Conservation (phyloP, 23 tunicate genomes). For the Halocynthia roretzi region DNA sequence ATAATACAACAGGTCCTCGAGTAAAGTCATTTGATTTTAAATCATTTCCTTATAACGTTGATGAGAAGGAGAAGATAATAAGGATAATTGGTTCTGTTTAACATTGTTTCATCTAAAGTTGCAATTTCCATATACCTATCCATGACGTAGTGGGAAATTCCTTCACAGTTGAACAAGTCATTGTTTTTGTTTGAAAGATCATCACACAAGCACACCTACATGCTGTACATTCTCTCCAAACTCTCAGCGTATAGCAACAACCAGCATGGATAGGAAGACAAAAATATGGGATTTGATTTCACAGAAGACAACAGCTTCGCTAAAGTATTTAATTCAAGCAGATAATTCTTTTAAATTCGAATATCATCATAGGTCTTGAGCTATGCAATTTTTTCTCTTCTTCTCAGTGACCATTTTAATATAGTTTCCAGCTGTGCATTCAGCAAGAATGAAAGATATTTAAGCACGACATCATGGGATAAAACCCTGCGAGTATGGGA, state of each 20-base stretch:
- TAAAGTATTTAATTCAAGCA: slow-evolving; percentile 20
- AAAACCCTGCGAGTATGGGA: slow-evolving; percentile 83
- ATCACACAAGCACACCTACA: slow-evolving; percentile 73
- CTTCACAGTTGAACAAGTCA: no score
- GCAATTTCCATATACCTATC: neutral
- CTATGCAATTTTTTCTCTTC: neutral
- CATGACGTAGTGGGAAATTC: neutral
- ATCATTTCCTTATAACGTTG: neutral
- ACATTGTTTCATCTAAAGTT: no score
- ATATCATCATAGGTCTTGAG: no score
- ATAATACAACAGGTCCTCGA: no score
- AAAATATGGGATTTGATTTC: slow-evolving; percentile 85
- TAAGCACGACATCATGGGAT: slow-evolving; percentile 83
- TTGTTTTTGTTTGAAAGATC: slow-evolving; percentile 14
- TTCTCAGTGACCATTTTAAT: slow-evolving; percentile 66
- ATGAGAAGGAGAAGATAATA: neutral
- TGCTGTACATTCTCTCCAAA: slow-evolving; percentile 80
- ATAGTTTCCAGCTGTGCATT: slow-evolving; percentile 80
- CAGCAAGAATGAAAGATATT: slow-evolving; percentile 55
- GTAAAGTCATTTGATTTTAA: neutral
- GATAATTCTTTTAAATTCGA: neutral
- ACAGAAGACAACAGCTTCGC: slow-evolving; percentile 41
- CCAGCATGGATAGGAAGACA: slow-evolving; percentile 59
- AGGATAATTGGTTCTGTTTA: no score
- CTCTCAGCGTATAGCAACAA: slow-evolving; percentile 56